A percentile compares a stretch with the other conserved stretches of the same genome.
These are phyloP conservation scores for Oxyteleia sp. DNA, from an alignment of 2,888 invertebrate genomes.

Conservation along the genomic window DNA sequence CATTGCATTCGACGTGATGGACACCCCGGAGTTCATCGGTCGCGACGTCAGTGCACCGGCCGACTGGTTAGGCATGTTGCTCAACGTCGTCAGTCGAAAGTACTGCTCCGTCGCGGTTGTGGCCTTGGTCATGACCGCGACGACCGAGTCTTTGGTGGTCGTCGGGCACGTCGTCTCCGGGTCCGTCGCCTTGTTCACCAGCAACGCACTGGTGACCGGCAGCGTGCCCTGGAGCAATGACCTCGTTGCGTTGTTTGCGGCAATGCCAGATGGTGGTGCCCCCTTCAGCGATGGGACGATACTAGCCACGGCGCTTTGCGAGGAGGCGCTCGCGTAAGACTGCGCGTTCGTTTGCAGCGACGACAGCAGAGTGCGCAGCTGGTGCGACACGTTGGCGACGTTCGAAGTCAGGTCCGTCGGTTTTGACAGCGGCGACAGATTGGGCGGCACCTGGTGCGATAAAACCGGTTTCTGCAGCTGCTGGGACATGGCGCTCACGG, in stretches of 20 bases:
- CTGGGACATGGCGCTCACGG: constrained; percentile 80
- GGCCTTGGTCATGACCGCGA: constrained; percentile 81
- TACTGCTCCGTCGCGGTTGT: constrained; percentile 83
- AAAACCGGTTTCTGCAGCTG: constrained; percentile 87
- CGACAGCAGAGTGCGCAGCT: constrained; percentile 90
- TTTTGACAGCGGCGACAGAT: constrained; percentile 92
- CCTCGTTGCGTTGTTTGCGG: constrained; percentile 42
- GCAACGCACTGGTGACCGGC: constrained; percentile 35
- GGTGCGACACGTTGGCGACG: constrained; percentile 92
- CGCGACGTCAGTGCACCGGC: constrained; percentile 74
- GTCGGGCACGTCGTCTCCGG: constrained; percentile 72
- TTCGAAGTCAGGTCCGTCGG: constrained; percentile 92
- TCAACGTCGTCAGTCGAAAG: constrained; percentile 80
- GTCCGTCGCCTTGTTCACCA: constrained; percentile 61
- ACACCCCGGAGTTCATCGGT: constrained; percentile 78
- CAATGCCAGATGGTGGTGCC: constrained; percentile 78
- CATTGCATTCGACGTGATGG: constrained; percentile 86
- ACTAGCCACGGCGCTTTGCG: constrained; percentile 87
- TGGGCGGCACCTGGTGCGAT: constrained; percentile 91
- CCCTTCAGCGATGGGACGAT: constrained; percentile 88
- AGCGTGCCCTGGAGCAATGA: constrained; percentile 48
- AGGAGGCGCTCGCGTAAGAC: constrained; percentile 87
- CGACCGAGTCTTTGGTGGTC: constrained; percentile 78
- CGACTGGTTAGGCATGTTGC: constrained; percentile 86
- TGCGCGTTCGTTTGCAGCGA: constrained; percentile 89